phyloP scores from a whole-genome alignment of 2,797 vertebrate species.

The Pachyuromys duprasi region DNA sequence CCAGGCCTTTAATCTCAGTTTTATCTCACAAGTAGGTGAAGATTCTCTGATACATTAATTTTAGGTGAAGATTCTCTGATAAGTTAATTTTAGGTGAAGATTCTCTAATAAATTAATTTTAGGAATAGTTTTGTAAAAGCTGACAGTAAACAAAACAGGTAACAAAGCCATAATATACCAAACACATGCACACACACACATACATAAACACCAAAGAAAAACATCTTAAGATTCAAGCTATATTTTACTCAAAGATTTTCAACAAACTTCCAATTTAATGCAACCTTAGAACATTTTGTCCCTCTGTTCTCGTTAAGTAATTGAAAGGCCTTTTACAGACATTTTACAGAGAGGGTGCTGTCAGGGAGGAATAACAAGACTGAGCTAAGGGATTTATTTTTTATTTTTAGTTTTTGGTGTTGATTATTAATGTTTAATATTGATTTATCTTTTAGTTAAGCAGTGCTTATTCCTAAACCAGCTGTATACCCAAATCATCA shows the following conservation, averaged over 20 bases:
- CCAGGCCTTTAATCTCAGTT: background rate
- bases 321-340: background rate
- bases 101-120: background rate
- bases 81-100: too few species aligned
- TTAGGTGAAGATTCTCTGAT: background rate
- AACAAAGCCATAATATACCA: background rate
- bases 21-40: background rate
- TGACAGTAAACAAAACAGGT: background rate
- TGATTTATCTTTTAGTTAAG: too few species aligned
- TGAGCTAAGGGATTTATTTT: background rate
- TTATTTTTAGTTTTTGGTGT: too few species aligned
- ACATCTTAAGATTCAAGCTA: background rate
- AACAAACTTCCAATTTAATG: background rate
- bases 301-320: background rate
- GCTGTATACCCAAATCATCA: too few species aligned
- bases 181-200: background rate
- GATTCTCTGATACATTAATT: background rate
- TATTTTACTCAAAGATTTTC: background rate
- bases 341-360: background rate
- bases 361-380: background rate
- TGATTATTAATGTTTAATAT: too few species aligned
- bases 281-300: background rate
- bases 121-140: background rate
- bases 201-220: background rate
- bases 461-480: too few species aligned